Evolutionary conservation across 2,113 vertebrate genomes (phyloP).

Genomic region (Pachycephala philippinensis): DNA sequence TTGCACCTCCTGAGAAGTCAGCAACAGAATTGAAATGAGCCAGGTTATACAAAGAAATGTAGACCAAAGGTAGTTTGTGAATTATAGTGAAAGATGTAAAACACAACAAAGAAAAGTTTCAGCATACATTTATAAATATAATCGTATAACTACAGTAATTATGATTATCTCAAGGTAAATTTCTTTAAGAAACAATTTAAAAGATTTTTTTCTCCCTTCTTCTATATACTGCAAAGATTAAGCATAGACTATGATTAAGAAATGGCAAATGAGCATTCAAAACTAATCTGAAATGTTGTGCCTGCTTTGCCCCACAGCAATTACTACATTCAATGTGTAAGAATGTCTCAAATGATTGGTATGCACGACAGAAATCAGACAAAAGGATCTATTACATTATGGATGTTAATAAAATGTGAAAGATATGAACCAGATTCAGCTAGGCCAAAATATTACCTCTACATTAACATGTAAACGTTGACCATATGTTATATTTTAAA

Average conservation of each 20-base stretch:
- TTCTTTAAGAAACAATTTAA: neutral
- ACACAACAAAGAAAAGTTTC: neutral
- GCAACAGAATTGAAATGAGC: neutral
- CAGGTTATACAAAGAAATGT: neutral
- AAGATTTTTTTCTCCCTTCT: neutral
- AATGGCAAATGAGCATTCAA: neutral
- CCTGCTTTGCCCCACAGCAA: neutral
- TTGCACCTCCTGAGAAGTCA: neutral
- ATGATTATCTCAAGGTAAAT: neutral
- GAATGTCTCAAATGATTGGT: neutral
- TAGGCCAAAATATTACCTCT: neutral
- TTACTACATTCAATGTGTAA: neutral
- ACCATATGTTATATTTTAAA: neutral
- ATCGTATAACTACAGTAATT: neutral
- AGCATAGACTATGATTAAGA: neutral
- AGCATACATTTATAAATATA: neutral
- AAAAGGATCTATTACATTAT: neutral
- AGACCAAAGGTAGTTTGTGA: neutral
- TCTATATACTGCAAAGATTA: neutral
- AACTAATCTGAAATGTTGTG: neutral
- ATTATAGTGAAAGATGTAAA: neutral
- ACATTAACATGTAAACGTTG: neutral
- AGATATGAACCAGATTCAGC: neutral
- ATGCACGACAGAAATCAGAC: neutral
- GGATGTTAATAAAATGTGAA: neutral